These are phyloP conservation scores for Amphipoea oculea DNA, from an alignment of 2,888 invertebrate genomes.

Conservation along the genomic window DNA sequence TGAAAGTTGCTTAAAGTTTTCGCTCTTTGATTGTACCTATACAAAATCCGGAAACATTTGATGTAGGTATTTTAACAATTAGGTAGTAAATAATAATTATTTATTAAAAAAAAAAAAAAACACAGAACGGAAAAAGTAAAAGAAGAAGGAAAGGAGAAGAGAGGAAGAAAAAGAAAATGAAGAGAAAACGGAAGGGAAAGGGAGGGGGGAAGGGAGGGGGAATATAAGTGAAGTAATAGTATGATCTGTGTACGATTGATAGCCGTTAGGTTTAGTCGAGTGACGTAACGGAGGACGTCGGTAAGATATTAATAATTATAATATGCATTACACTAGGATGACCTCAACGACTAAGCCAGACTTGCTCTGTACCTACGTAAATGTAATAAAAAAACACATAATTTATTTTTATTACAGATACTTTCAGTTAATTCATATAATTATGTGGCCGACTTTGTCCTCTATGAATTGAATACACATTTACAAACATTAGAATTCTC, in stretches of 20 bases:
- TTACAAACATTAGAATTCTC: not conserved
- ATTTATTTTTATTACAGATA: not conserved
- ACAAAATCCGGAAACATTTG: not conserved
- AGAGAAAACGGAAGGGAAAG: not conserved
- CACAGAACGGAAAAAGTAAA: too few relatives aligned
- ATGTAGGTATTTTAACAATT: not conserved
- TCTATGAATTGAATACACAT: not conserved
- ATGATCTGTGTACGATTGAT: not conserved
- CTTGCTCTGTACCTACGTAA: not conserved
- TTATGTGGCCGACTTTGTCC: too few relatives aligned
- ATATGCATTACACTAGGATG: not conserved
- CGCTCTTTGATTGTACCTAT: not conserved
- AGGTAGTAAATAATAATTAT: not conserved
- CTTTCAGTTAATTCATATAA: not conserved
- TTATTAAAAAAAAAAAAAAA: too few relatives aligned
- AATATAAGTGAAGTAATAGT: not conserved
- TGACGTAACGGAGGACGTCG: not conserved
- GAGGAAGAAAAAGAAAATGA: not conserved
- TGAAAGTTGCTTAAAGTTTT: not conserved
- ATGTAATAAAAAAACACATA: not conserved
- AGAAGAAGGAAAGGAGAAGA: not conserved
- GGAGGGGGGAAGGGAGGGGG: too few relatives aligned
- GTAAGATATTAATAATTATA: too few relatives aligned
- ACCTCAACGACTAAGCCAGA: not conserved
- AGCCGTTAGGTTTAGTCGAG: not conserved